These are phyloP conservation scores for Drosophila ananassae DNA, from an alignment of 1,140 invertebrate genomes.

Conservation along the genomic window DNA sequence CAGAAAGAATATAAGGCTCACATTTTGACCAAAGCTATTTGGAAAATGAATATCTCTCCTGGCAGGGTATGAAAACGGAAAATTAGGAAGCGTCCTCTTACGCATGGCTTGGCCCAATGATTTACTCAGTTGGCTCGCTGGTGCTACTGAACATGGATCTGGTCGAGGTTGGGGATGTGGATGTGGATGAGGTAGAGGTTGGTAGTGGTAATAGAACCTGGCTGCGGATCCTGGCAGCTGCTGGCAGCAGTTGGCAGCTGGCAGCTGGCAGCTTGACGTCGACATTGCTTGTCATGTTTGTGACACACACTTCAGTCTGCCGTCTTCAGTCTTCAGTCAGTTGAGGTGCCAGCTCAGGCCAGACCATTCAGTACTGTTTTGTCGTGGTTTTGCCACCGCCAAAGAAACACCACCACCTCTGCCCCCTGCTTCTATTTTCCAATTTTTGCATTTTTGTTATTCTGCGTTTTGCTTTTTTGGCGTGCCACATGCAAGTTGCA, in stretches of 20 bases:
- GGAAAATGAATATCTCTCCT: background rate
- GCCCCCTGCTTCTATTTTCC: slow-evolving; percentile 5
- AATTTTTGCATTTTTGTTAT: slow-evolving; percentile 19
- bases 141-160: slow-evolving; percentile 23
- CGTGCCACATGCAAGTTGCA: slow-evolving; percentile 61
- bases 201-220: slow-evolving; percentile 11
- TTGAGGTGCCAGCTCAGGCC: slow-evolving; percentile 38
- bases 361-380: slow-evolving; percentile 31
- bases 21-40: background rate
- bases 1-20: too few species aligned
- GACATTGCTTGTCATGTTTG: slow-evolving; percentile 78
- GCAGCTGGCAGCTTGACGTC: slow-evolving; percentile 57
- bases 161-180: slow-evolving; percentile 14
- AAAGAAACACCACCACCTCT: background rate
- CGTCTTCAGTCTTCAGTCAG: slow-evolving; percentile 43
- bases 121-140: slow-evolving; percentile 64
- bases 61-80: slow-evolving; percentile 17
- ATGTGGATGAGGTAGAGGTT: slow-evolving; percentile 1
- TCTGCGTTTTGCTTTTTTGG: slow-evolving; percentile 27
- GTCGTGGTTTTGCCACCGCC: slow-evolving; percentile 37
- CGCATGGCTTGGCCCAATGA: slow-evolving; percentile 65
- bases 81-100: slow-evolving; percentile 35
- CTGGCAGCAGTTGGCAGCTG: slow-evolving; percentile 44
- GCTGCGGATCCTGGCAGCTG: slow-evolving; percentile 43
- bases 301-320: slow-evolving; percentile 76